These are phyloP conservation scores for Drosophila novamexicana DNA, from an alignment of 1,140 invertebrate genomes.

Conservation along the genomic window DNA sequence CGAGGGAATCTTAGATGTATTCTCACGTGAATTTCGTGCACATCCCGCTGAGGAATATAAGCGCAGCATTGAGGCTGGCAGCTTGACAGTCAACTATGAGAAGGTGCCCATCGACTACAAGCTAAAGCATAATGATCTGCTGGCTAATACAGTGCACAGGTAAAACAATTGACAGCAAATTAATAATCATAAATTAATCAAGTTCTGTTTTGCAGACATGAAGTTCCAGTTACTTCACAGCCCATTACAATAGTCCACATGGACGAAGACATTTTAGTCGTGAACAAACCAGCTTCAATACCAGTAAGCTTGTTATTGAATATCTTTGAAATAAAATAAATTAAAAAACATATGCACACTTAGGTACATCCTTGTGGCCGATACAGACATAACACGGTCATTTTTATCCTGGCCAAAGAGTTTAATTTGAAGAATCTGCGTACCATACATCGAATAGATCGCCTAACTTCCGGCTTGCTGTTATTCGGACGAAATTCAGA, in stretches of 20 bases:
- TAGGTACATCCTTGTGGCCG: constrained; percentile 98
- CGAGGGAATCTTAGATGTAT: constrained; percentile 96
- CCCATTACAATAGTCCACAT: constrained; percentile 98
- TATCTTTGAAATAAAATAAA: no score
- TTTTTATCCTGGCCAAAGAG: constrained; percentile 98
- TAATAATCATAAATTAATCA: constrained; percentile 9
- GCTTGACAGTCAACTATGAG: constrained; percentile 97
- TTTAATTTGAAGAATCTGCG: constrained; percentile 96
- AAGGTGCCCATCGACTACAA: constrained; percentile 96
- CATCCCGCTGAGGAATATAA: constrained; percentile 97
- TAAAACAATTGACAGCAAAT: constrained; percentile 80
- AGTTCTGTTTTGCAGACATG: constrained; percentile 92
- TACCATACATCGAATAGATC: constrained; percentile 95
- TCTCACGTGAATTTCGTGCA: constrained; percentile 96
- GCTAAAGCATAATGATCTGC: constrained; percentile 96
- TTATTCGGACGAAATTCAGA: constrained; percentile 96
- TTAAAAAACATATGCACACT: not conserved
- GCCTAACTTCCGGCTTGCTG: constrained; percentile 96
- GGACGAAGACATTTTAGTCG: constrained; percentile 98
- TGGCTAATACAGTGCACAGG: constrained; percentile 98
- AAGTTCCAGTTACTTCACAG: constrained; percentile 97
- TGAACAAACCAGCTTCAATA: constrained; percentile 99
- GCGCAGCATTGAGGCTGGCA: constrained; percentile 94
- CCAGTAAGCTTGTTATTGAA: constrained; percentile 89
- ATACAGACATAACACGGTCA: constrained; percentile 97